A percentile compares a stretch with the other conserved stretches of the same genome.
Conservation (phyloP, 2,888 invertebrate genomes). For the Lepetodrilus schrolli region DNA sequence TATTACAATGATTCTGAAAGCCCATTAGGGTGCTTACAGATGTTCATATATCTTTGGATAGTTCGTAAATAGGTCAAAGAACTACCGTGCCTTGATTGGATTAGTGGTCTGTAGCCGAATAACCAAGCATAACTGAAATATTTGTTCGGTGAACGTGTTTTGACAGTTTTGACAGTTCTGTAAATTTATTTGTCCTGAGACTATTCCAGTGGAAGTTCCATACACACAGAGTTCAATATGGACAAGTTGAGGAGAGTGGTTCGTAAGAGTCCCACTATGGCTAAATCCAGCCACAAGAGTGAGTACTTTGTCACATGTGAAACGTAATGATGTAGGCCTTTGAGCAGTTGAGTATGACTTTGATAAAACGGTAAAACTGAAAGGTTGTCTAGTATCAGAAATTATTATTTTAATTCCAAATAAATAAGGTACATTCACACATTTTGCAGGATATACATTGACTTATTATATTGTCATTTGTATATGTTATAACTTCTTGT, state of each 20-base stretch:
- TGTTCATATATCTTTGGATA: not conserved
- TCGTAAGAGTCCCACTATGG: conserved; percentile 41
- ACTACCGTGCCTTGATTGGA: too few species aligned
- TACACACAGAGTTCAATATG: conserved; percentile 29
- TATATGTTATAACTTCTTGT: not conserved
- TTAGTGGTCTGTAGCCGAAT: too few species aligned
- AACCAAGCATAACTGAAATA: too few species aligned
- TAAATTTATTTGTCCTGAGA: not conserved
- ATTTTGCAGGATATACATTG: not conserved
- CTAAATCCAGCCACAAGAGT: conserved; percentile 39
- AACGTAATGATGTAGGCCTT: too few species aligned
- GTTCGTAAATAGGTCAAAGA: not conserved
- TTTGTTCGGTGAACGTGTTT: not conserved
- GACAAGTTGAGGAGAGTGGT: conserved; percentile 44
- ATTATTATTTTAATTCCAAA: too few species aligned
- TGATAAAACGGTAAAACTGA: too few species aligned
- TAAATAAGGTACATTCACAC: not conserved
- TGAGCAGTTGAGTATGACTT: too few species aligned
- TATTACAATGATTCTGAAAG: not conserved
- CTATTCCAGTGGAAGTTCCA: not conserved
- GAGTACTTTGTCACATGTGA: too few species aligned
- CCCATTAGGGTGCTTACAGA: not conserved
- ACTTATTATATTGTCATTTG: not conserved
- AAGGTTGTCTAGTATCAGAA: too few species aligned
- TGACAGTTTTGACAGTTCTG: too few species aligned